phyloP scores from a whole-genome alignment of 2,797 vertebrate species.

The Hydrophis major region DNA sequence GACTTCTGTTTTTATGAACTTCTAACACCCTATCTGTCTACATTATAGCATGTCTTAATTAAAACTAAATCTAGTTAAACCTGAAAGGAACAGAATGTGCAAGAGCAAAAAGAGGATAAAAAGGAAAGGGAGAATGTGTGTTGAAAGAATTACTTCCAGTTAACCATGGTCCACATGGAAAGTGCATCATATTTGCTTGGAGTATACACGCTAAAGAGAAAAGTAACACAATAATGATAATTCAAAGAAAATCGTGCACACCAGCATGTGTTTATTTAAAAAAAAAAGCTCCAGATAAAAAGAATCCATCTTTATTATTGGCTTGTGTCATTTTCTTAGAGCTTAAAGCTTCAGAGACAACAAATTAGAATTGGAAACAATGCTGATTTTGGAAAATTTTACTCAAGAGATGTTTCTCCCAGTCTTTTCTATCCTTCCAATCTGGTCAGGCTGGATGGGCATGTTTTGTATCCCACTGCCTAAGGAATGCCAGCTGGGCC shows the following conservation, averaged over 20 bases:
- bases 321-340: neutral
- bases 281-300: neutral
- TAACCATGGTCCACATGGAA: neutral
- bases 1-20: neutral
- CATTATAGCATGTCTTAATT: neutral
- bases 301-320: neutral
- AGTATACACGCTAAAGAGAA: neutral
- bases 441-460: neutral
- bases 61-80: neutral
- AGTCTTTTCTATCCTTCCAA: neutral
- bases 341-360: neutral
- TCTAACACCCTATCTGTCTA: neutral
- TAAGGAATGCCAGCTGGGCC: neutral
- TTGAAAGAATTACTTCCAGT: neutral
- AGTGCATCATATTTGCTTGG: neutral
- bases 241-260: constrained; percentile 6
- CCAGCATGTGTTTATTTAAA: neutral
- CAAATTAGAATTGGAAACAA: neutral
- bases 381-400: neutral
- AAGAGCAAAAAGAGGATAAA: neutral
- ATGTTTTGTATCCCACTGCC: neutral
- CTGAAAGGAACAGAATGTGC: neutral
- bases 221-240: neutral
- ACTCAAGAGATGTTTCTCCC: neutral
- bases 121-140: neutral